phyloP scores from a whole-genome alignment of 2,797 vertebrate genomes.

The Lagorchestes hirsutus region DNA sequence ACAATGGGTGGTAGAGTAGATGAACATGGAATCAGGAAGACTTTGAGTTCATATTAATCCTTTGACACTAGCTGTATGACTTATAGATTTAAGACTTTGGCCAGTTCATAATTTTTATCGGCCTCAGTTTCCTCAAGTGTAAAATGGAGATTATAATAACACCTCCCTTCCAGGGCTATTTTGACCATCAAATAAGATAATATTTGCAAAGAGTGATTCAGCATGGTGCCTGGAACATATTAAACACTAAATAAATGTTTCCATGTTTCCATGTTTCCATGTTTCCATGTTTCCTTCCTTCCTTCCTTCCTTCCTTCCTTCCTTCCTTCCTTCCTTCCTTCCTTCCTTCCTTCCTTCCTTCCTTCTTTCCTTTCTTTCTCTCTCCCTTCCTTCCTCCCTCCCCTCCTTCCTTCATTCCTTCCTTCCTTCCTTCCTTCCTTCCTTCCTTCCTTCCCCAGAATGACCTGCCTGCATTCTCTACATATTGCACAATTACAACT shows the following conservation, averaged over 20 bases:
- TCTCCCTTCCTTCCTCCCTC: no score
- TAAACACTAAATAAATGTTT: no score
- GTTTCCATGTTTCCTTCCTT: no score
- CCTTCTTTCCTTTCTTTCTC: no score
- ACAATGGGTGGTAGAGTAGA: not conserved
- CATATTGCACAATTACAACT: not conserved
- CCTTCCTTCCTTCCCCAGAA: not conserved
- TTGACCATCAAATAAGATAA: not conserved
- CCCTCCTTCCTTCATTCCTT: not conserved
- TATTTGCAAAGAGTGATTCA: not conserved
- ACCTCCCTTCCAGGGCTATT: not conserved
- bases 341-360: not conserved
- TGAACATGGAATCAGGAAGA: not conserved
- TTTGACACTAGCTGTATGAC: not conserved
- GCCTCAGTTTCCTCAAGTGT: not conserved
- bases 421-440: no score
- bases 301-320: no score
- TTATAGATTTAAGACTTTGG: not conserved
- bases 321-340: no score
- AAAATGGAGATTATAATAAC: not conserved
- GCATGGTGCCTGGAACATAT: not conserved
- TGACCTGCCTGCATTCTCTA: not conserved
- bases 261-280: no score
- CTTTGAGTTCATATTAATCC: not conserved
- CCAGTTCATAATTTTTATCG: not conserved